phyloP scores from a whole-genome alignment of 2,797 vertebrate genomes.

The Mormyrops boulengeri region DNA sequence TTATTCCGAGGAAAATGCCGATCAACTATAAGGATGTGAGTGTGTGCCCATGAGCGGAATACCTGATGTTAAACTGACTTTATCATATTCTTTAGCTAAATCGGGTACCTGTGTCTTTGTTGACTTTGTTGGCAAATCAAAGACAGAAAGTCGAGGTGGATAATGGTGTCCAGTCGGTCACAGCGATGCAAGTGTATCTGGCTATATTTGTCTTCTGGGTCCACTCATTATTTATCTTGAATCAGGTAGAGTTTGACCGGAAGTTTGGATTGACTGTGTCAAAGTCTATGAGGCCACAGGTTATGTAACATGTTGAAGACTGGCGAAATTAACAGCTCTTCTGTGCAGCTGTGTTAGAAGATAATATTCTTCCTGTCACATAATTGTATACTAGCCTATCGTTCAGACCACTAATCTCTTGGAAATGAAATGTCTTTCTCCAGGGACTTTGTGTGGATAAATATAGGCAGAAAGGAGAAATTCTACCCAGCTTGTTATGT shows the following conservation, averaged over 20 bases:
- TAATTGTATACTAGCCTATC: conserved; percentile 32
- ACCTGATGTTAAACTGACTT: background rate
- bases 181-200: background rate
- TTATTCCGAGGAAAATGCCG: background rate
- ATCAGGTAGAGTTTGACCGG: background rate
- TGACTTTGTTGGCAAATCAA: background rate
- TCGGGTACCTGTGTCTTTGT: background rate
- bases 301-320: conserved; percentile 18
- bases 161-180: background rate
- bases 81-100: background rate
- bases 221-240: background rate
- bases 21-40: background rate
- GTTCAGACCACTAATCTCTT: conserved; percentile 32
- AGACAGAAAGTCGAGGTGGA: background rate
- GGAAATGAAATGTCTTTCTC: conserved; percentile 39
- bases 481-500: conserved; percentile 36
- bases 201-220: background rate
- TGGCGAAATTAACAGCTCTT: conserved; percentile 14
- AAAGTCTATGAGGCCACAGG: conserved; percentile 3
- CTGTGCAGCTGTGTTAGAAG: conserved; percentile 29
- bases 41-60: background rate
- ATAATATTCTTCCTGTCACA: conserved; percentile 36
- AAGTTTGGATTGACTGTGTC: background rate
- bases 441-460: conserved; percentile 31
- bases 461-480: conserved; percentile 37